phyloP scores from a whole-genome alignment of 2,888 invertebrate genomes.

The Machimus rusticus region DNA sequence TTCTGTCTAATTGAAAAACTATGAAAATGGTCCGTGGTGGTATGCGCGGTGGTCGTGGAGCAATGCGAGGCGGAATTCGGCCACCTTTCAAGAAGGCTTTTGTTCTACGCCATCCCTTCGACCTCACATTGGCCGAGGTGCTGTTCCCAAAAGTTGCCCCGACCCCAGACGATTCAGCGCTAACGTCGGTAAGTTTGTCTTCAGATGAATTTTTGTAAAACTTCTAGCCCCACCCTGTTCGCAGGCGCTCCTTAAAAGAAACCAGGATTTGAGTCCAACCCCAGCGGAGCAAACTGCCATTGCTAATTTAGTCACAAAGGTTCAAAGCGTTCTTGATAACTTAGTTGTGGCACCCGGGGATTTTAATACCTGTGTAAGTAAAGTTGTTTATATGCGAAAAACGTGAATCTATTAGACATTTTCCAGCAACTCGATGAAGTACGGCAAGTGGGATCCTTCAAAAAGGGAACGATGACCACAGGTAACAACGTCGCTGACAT shows the following conservation, averaged over 20 bases:
- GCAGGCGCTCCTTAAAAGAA: constrained; percentile 89
- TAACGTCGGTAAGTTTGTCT: constrained; percentile 72
- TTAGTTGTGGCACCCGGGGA: constrained; percentile 92
- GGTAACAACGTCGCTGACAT: constrained; percentile 96
- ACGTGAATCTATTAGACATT: not conserved
- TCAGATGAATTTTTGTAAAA: not conserved
- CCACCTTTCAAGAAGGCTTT: constrained; percentile 73
- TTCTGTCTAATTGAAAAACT: not conserved
- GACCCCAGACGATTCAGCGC: constrained; percentile 81
- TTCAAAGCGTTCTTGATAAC: constrained; percentile 94
- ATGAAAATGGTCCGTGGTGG: constrained; percentile 75
- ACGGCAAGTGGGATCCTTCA: constrained; percentile 95
- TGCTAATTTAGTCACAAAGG: constrained; percentile 90
- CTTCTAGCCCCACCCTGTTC: constrained; percentile 40
- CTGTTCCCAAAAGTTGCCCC: constrained; percentile 87
- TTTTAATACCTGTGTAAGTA: constrained; percentile 93
- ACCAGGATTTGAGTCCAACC: constrained; percentile 89
- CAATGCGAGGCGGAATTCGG: constrained; percentile 71
- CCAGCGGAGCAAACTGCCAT: constrained; percentile 92
- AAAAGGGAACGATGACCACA: constrained; percentile 96
- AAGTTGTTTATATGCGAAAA: not conserved
- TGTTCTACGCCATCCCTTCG: constrained; percentile 83
- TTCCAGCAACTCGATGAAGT: constrained; percentile 89
- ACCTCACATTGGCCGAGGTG: constrained; percentile 85
- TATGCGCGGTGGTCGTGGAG: constrained; percentile 70